These are phyloP conservation scores for Poliocrania exsul DNA, from an alignment of 2,797 vertebrate species.

Conservation along the genomic window DNA sequence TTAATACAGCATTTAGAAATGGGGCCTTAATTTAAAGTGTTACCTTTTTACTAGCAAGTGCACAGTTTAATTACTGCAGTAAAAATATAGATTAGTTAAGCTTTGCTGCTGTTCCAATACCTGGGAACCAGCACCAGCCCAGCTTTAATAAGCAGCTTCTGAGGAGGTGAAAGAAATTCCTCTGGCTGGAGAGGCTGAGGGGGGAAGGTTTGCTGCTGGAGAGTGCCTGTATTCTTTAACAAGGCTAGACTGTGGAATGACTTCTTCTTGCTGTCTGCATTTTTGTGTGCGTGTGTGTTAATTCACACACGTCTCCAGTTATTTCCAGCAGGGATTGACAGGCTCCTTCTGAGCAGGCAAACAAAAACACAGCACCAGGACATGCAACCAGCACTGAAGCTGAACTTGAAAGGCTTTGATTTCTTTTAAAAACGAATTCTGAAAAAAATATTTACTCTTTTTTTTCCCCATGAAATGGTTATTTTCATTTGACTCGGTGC, in stretches of 20 bases:
- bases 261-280: constrained; percentile 74
- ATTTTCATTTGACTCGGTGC: background rate
- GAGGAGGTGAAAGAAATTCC: constrained; percentile 62
- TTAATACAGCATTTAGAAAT: constrained; percentile 72
- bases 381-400: background rate
- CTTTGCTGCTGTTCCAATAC: constrained; percentile 72
- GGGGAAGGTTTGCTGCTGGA: constrained; percentile 62
- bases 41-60: constrained; percentile 77
- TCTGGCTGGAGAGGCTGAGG: constrained; percentile 47
- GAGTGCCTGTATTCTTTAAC: constrained; percentile 69
- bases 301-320: constrained; percentile 7
- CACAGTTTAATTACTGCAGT: constrained; percentile 71
- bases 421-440: background rate
- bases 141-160: constrained; percentile 65
- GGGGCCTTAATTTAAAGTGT: constrained; percentile 71
- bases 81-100: constrained; percentile 76
- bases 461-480: background rate
- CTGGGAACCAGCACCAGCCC: constrained; percentile 65
- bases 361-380: background rate
- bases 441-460: background rate
- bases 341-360: background rate
- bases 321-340: constrained; percentile 17
- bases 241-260: constrained; percentile 74
- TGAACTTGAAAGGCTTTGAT: fast-evolving
- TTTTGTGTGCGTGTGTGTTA: constrained; percentile 62